phyloP scores from a whole-genome alignment of 2,113 vertebrate species.

The Machaerirhynchus nigripectus region DNA sequence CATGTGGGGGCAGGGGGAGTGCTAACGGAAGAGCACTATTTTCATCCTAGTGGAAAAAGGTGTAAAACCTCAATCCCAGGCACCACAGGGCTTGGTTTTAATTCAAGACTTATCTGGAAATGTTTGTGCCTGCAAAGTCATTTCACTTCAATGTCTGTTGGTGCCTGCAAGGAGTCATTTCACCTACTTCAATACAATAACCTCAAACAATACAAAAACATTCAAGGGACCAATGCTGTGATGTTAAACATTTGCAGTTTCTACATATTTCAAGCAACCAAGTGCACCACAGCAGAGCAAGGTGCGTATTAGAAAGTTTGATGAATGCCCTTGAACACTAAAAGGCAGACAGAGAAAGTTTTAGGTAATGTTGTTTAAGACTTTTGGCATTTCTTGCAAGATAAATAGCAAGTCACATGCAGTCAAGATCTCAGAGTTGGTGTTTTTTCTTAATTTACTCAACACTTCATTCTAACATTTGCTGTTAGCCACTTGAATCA shows the following conservation, averaged over 20 bases:
- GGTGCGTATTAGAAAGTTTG: background rate
- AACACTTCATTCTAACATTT: background rate
- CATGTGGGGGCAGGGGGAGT: accelerated
- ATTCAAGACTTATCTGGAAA: background rate
- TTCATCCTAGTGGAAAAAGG: background rate
- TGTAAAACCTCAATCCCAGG: background rate
- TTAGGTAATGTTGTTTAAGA: background rate
- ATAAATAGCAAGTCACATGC: background rate
- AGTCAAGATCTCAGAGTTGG: background rate
- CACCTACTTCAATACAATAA: background rate
- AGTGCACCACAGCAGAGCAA: background rate
- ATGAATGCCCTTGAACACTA: background rate
- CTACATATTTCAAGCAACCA: background rate
- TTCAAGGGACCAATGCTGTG: background rate
- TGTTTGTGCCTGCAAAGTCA: background rate
- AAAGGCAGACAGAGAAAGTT: background rate
- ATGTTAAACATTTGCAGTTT: background rate
- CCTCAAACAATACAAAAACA: background rate
- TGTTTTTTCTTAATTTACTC: background rate
- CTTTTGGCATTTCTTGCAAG: background rate
- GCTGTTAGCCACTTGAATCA: background rate
- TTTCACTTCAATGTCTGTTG: background rate
- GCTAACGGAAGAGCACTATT: background rate
- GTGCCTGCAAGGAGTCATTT: background rate
- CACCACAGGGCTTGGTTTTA: background rate